These are phyloP conservation scores for Drosophila neonasuta DNA, from an alignment of 2,888 invertebrate species.

Conservation along the genomic window DNA sequence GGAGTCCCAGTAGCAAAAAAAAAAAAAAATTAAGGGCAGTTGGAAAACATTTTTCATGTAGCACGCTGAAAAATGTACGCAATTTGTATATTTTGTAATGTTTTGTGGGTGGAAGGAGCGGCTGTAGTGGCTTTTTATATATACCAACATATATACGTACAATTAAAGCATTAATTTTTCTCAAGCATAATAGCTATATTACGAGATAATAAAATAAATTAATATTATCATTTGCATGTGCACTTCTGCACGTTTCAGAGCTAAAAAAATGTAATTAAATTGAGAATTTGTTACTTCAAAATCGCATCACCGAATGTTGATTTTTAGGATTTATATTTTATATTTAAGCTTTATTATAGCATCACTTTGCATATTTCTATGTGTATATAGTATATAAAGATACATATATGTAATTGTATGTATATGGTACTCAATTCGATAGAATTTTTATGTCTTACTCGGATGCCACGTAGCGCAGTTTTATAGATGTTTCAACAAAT, in stretches of 20 bases:
- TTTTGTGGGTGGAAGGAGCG: constrained; percentile 12
- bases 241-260: too few relatives aligned
- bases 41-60: constrained; percentile 50
- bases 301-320: too few relatives aligned
- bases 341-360: too few relatives aligned
- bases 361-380: constrained; percentile 4
- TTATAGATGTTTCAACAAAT: constrained; percentile 71
- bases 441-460: constrained; percentile 64
- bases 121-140: constrained; percentile 18
- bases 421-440: constrained; percentile 48
- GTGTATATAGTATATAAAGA: not conserved
- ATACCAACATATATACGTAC: too few relatives aligned
- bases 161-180: too few relatives aligned
- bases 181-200: too few relatives aligned
- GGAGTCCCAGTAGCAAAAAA: too few relatives aligned
- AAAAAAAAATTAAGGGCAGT: constrained; percentile 24
- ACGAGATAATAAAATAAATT: too few relatives aligned
- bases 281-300: too few relatives aligned
- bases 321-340: too few relatives aligned
- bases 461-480: constrained; percentile 56
- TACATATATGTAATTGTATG: constrained; percentile 19
- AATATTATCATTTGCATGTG: too few relatives aligned
- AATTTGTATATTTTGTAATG: constrained; percentile 65
- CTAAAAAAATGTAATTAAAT: too few relatives aligned
- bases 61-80: constrained; percentile 67